Evolutionary conservation across 2,113 vertebrate species (phyloP), one percentile per base, ranked within the genome.

Genomic region (Solea senegalensis): DNA sequence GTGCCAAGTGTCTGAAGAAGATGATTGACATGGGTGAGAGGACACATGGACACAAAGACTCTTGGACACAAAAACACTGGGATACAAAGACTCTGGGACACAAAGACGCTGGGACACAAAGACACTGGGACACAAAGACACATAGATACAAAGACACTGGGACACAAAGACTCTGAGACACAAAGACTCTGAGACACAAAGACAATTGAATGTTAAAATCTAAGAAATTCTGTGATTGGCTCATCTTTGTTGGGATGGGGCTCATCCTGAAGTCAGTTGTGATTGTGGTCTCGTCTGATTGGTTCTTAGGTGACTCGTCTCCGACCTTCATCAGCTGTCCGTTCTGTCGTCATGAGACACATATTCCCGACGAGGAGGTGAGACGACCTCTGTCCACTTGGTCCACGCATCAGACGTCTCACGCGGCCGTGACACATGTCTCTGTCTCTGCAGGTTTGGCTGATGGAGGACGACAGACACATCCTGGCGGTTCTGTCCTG

Each of bases 311-410:
- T 14, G 91, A 94, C 10, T 66, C 86, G 0, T 93, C 92, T 0
- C 91, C 94, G 0, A 89, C 65, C 2, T 49, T 90, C 48, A 91
- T 96, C 86, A 90, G 93, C 72, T 97, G 96, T 82, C 96, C 96
- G 0, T 97, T 97, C 89, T 97, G 96, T 85, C 95, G 96, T 51
- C 94, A 91, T 48, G 94, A 94, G 86, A 96, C 94, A 0, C 81
- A 83, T 0, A 82, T 97, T 56, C 94, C 94, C 0, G 84, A 92
- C 0, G 93, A 94, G 66, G 94, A 95, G 34, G 90, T 91, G 59
- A 83, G 71, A 2, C 10, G 14, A 41, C 34, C 8, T 57, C 4
- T 40, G 14, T 8, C 40, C 3, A 34, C 39, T 58, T 48, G 4
- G 10, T 12, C 50, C 7, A 8, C 10, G 1, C 0, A 16, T 8